phyloP scores from a whole-genome alignment of 2,113 vertebrate species.

The Aspidoscelis tigris region DNA sequence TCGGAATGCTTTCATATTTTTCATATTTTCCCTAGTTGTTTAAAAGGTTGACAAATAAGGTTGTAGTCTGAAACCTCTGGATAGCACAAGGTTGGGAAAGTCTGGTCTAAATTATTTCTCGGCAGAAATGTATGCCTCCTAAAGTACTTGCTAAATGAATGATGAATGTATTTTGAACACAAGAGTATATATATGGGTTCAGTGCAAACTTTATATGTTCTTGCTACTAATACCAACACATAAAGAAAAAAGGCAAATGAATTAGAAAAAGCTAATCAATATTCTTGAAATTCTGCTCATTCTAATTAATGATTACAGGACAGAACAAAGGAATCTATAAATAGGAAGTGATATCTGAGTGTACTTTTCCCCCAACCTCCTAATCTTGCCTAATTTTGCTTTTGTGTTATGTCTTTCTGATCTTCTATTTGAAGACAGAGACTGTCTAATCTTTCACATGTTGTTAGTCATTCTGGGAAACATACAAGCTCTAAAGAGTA shows the following conservation, averaged over 20 bases:
- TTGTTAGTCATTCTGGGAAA: too few species aligned
- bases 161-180: not conserved
- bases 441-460: too few species aligned
- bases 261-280: fast-evolving
- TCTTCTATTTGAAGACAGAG: too few species aligned
- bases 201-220: not conserved
- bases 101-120: not conserved
- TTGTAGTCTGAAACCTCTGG: not conserved
- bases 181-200: not conserved
- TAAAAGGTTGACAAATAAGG: not conserved
- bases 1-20: conserved; percentile 3
- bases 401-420: too few species aligned
- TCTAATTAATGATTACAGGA: too few species aligned
- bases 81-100: not conserved
- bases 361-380: too few species aligned
- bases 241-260: not conserved
- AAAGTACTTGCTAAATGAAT: conserved; percentile 8
- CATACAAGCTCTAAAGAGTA: too few species aligned
- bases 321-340: too few species aligned
- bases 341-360: too few species aligned
- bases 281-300: conserved; percentile 2
- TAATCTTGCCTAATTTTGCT: too few species aligned
- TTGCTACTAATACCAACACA: not conserved
- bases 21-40: conserved; percentile 23
- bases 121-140: conserved; percentile 28